Evolutionary conservation across 1,140 invertebrate genomes (phyloP), one percentile per base, ranked within the genome.

Genomic region (Drosophila sulfurigaster): DNA sequence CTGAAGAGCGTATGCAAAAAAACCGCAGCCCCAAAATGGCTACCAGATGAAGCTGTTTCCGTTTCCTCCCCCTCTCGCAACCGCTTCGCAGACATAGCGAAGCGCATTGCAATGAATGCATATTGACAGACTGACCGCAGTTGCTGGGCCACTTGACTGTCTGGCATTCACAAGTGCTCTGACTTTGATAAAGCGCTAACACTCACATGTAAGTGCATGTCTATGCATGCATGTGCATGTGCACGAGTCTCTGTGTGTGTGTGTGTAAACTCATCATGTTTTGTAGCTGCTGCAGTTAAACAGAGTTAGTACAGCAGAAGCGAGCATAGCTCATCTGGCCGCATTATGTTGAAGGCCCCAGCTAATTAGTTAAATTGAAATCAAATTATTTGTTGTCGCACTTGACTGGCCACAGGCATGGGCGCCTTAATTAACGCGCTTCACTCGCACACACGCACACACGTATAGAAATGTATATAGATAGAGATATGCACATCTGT

Each of bases 361-460:
- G 89, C 89, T 91, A 91, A 91, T 91, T 91, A 91, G 85, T 89
- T 88, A 80, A 91, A 91, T 91, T 91, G 89, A 91, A 91, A 91
- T 91, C 89, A 91, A 91, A 91, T 91, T 91, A 91, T 91, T 91
- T 91, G 89, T 89, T 91, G 88, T 91, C 81, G 89, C 89, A 91
- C 88, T 91, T 91, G 85, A 91, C 81, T 89, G 81, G 57, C 88
- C 89, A 83, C 83, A 75, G 79, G 83, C 89, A 81, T 81, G 85
- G 25, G 70, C 83, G 78, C 83, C 89, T 91, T 91, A 91, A 91
- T 91, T 91, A 91, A 91, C 81, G 89, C 85, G 75, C 68, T 78
- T 75, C 20, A 66, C 13, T 48, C 67, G 51, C 69, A 78, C 54
- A 70, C 38, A 68, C 49, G 59, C 7, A 3, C 4, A 28, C 25